Percentiles rank a stretch among this genome's conserved stretches.
These are phyloP conservation scores for Acridotheres tristis DNA, from an alignment of 2,797 vertebrate species.

Conservation along the genomic window DNA sequence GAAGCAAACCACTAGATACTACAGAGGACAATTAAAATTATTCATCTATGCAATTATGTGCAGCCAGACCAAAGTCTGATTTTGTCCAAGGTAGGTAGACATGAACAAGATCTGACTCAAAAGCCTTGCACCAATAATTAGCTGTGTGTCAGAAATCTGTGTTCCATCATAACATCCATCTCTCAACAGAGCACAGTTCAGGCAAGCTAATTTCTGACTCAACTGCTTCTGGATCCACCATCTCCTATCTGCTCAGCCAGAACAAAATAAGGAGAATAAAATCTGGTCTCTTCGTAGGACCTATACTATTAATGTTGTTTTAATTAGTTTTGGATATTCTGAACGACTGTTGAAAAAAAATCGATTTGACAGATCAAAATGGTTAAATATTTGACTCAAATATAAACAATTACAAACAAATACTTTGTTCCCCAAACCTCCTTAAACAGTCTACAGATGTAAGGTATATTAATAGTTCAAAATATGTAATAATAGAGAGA, in stretches of 20 bases:
- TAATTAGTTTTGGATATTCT: neutral
- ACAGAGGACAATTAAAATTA: neutral
- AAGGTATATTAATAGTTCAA: neutral
- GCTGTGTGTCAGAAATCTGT: neutral
- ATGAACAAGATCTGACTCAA: neutral
- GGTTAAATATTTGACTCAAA: neutral
- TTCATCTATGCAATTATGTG: neutral
- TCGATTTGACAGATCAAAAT: neutral
- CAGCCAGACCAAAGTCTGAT: neutral
- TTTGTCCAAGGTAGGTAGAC: neutral
- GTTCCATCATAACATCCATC: neutral
- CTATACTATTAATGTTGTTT: neutral
- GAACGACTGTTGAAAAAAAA: neutral
- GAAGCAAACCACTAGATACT: neutral
- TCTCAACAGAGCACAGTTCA: neutral
- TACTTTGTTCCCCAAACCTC: neutral
- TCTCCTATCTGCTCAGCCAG: neutral
- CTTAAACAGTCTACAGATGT: neutral
- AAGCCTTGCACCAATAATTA: neutral
- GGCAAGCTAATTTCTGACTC: neutral
- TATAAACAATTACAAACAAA: neutral
- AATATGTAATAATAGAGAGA: neutral
- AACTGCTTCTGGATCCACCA: neutral
- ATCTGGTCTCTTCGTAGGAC: neutral
- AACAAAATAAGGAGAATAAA: neutral